phyloP scores from a whole-genome alignment of 2,797 vertebrate species.

The Aldrovandia affinis region DNA sequence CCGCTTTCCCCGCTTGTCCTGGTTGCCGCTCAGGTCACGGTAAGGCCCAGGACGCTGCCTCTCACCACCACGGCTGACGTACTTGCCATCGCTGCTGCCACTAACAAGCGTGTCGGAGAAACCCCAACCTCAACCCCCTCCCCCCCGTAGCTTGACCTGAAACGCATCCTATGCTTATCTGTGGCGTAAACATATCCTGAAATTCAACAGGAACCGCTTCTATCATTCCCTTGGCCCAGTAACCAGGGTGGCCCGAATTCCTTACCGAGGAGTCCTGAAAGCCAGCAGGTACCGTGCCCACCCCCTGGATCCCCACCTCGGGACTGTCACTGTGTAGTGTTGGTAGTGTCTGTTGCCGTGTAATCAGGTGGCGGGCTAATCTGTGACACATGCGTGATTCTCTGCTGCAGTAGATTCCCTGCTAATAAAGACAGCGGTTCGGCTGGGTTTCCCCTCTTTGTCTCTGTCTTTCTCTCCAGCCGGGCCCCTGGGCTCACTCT shows the following conservation, averaged over 20 bases:
- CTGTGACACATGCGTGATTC: constrained; percentile 20
- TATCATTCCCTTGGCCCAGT: constrained; percentile 98
- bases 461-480: constrained; percentile 10
- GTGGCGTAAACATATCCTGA: constrained; percentile 69
- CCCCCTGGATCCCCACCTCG: constrained; percentile 56
- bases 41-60: neutral
- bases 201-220: constrained; percentile 97
- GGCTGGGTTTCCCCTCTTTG: constrained; percentile 34
- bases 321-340: constrained; percentile 50
- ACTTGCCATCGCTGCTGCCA: neutral
- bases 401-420: neutral
- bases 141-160: neutral
- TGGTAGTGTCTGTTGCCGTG: constrained; percentile 23
- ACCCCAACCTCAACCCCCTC: neutral
- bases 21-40: neutral
- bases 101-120: neutral
- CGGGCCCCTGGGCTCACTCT: neutral
- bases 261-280: constrained; percentile 94
- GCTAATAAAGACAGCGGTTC: constrained; percentile 13
- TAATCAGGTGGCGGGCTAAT: constrained; percentile 29
- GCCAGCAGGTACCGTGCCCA: constrained; percentile 92
- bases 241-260: constrained; percentile 96
- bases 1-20: neutral
- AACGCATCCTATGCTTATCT: constrained; percentile 2
- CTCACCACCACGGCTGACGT: neutral